These are phyloP conservation scores for Planococcus citri DNA, from an alignment of 1,140 invertebrate species.

Conservation along the genomic window DNA sequence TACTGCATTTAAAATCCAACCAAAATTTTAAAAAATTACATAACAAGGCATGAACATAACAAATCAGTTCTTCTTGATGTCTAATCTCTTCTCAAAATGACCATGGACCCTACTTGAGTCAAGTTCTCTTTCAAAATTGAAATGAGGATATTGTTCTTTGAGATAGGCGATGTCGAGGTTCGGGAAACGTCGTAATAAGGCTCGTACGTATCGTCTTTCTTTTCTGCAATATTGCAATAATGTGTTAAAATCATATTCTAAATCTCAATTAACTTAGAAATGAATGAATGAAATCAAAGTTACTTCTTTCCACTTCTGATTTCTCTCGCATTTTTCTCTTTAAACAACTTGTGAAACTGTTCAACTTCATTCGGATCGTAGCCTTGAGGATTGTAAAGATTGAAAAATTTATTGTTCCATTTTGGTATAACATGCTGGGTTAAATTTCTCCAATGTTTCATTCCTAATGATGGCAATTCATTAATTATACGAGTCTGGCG, in stretches of 20 bases:
- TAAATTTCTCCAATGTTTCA: conserved; percentile 33
- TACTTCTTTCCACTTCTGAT: conserved; percentile 42
- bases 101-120: conserved; percentile 42
- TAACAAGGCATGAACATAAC: too few relatives aligned
- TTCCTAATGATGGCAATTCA: conserved; percentile 31
- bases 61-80: too few relatives aligned
- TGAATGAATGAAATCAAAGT: conserved; percentile 24
- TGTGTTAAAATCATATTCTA: background rate
- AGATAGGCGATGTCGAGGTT: conserved; percentile 58
- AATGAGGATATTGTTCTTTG: conserved; percentile 58
- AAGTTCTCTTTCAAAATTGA: conserved; percentile 55
- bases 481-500: background rate
- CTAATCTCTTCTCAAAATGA: conserved; percentile 35
- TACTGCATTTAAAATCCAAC: too few relatives aligned
- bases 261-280: conserved; percentile 12
- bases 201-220: conserved; percentile 48
- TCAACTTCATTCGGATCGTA: conserved; percentile 41
- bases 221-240: conserved; percentile 37
- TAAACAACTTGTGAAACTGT: conserved; percentile 49
- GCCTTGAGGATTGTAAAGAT: conserved; percentile 36
- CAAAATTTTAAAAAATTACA: too few relatives aligned
- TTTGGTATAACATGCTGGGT: conserved; percentile 44
- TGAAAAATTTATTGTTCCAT: conserved; percentile 46
- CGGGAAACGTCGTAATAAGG: conserved; percentile 57
- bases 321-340: conserved; percentile 46